Percentiles rank a stretch among this genome's conserved stretches.
Evolutionary conservation across 1,140 invertebrate genomes (phyloP).

Genomic region (Ruditapes philippinarum): DNA sequence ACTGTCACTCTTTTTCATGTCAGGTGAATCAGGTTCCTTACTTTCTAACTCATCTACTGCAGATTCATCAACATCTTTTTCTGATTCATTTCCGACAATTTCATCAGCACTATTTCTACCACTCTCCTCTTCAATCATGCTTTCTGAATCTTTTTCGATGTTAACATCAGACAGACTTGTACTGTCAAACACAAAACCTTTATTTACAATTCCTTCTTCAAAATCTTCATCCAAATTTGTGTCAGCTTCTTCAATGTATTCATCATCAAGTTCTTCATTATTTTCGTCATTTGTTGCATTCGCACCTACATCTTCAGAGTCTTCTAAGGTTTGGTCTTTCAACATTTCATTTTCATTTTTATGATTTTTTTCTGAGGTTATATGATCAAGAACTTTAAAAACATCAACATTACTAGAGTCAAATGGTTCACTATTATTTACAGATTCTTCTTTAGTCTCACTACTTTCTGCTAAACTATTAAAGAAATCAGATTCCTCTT

Average conservation of each 20-base stretch:
- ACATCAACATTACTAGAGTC: background rate
- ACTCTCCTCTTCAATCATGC: constrained; percentile 4
- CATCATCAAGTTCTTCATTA: background rate
- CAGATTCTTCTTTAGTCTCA: background rate
- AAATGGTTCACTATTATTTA: background rate
- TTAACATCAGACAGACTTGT: constrained; percentile 15
- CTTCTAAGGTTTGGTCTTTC: background rate
- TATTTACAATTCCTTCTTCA: background rate
- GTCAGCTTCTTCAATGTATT: background rate
- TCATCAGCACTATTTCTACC: background rate
- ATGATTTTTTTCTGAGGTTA: background rate
- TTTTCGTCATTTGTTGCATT: background rate
- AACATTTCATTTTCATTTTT: background rate
- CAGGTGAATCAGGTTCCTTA: background rate
- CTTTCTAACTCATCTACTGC: too few species aligned
- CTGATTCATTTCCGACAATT: background rate
- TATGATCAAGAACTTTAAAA: background rate
- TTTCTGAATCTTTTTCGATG: constrained; percentile 33
- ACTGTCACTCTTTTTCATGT: background rate
- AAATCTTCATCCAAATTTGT: background rate
- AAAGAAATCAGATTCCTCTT: background rate
- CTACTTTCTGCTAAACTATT: background rate
- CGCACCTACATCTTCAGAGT: background rate
- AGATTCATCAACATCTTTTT: too few species aligned
- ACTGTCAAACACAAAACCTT: background rate